Evolutionary conservation across 2,888 invertebrate genomes (phyloP).

Genomic region (Ennomos fuscantarius): DNA sequence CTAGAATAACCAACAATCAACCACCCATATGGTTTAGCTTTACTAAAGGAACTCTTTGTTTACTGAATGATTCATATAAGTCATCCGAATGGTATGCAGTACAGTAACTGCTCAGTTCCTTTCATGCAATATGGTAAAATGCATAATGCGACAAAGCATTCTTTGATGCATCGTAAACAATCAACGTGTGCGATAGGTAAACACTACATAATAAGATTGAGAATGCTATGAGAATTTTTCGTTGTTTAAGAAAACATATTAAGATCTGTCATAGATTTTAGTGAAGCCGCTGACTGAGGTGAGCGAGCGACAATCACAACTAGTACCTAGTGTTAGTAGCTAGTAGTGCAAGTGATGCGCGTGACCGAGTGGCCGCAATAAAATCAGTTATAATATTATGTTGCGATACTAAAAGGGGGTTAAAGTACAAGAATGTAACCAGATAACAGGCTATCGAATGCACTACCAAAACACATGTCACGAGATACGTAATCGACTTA

Average conservation of each 20-base stretch:
- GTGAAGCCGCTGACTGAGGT: too few species aligned
- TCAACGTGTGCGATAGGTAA: neutral
- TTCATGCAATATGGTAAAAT: slow-evolving; percentile 20
- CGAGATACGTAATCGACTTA: too few species aligned
- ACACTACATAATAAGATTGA: too few species aligned
- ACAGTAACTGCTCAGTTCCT: slow-evolving; percentile 23
- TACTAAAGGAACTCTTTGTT: slow-evolving; percentile 36
- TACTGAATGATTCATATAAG: slow-evolving; percentile 35
- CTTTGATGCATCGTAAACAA: slow-evolving; percentile 26
- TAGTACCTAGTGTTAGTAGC: too few species aligned
- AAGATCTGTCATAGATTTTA: too few species aligned
- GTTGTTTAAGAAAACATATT: too few species aligned
- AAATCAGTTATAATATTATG: slow-evolving; percentile 8
- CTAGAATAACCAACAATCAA: slow-evolving; percentile 31
- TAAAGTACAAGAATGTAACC: slow-evolving; percentile 62
- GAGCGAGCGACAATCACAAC: too few species aligned
- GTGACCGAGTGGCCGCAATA: too few species aligned
- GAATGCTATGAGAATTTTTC: too few species aligned
- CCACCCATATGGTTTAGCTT: slow-evolving; percentile 34
- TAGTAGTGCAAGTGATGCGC: too few species aligned
- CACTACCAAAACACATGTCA: slow-evolving; percentile 46
- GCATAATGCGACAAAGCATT: slow-evolving; percentile 44
- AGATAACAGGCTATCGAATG: slow-evolving; percentile 54
- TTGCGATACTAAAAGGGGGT: slow-evolving; percentile 52
- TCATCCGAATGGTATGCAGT: slow-evolving; percentile 34